A percentile compares a stretch with the other conserved stretches of the same genome.
These are phyloP conservation scores for Callocephalon fimbriatum DNA, from an alignment of 2,113 vertebrate genomes.

Conservation along the genomic window DNA sequence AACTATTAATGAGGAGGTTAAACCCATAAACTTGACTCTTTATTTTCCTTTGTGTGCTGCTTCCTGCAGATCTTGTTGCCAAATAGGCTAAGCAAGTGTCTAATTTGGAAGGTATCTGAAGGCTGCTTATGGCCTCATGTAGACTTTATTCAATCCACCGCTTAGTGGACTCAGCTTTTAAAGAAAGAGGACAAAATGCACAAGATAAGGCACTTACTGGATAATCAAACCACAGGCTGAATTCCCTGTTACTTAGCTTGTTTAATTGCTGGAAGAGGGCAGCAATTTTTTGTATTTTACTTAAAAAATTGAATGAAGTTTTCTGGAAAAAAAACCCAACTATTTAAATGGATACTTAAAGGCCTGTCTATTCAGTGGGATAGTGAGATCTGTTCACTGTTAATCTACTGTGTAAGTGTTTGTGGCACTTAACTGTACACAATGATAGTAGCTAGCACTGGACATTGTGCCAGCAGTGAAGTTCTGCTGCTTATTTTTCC, in stretches of 20 bases:
- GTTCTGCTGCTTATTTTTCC: neutral
- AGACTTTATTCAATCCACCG: neutral
- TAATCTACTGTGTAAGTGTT: neutral
- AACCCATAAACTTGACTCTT: neutral
- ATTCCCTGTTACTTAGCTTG: neutral
- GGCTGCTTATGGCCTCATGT: neutral
- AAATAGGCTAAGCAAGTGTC: neutral
- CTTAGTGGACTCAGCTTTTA: neutral
- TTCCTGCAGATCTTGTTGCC: neutral
- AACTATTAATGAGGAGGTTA: neutral
- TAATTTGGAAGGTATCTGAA: neutral
- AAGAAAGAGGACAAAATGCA: neutral
- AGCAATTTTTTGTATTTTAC: neutral
- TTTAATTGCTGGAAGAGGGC: neutral
- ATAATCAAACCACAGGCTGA: neutral
- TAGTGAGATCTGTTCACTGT: neutral
- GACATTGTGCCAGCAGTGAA: neutral
- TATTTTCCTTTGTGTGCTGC: neutral
- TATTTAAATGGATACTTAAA: neutral
- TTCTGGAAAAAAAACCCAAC: neutral
- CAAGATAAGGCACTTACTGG: neutral
- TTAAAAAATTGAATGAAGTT: neutral
- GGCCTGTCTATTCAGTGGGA: neutral
- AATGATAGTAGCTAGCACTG: neutral
- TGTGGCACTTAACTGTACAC: neutral